These are phyloP conservation scores for Amphipyra berbera DNA, from an alignment of 2,888 invertebrate genomes.

Conservation along the genomic window DNA sequence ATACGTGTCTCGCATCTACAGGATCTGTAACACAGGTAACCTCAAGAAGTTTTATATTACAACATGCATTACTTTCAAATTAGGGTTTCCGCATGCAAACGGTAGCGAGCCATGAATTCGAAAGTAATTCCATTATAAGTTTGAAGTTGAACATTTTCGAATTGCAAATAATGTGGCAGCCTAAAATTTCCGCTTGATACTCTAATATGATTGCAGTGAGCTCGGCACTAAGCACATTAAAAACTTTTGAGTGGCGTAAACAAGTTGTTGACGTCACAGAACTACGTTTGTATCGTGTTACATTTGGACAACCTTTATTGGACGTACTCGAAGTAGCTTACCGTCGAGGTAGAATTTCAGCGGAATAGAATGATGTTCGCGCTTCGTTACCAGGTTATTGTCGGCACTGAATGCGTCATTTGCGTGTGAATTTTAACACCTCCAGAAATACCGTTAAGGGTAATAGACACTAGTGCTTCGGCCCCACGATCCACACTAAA, in stretches of 20 bases:
- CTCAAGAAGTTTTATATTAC: conserved; percentile 54
- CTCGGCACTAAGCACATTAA: conserved; percentile 72
- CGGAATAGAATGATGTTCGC: conserved; percentile 42
- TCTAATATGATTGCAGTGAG: conserved; percentile 80
- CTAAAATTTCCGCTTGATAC: conserved; percentile 76
- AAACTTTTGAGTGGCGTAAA: conserved; percentile 80
- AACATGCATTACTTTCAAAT: conserved; percentile 67
- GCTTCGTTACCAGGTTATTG: conserved; percentile 41
- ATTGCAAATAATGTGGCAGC: conserved; percentile 77
- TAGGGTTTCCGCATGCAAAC: conserved; percentile 69
- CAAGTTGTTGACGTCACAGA: conserved; percentile 60
- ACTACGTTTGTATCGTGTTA: conserved; percentile 13
- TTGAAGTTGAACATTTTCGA: conserved; percentile 75
- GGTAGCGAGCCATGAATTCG: conserved; percentile 76
- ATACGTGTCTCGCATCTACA: conserved; percentile 37
- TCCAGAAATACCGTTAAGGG: conserved; percentile 28
- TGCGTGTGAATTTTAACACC: conserved; percentile 53
- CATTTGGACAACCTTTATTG: conserved; percentile 13
- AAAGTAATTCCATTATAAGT: conserved; percentile 87
- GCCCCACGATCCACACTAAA: conserved; percentile 19
- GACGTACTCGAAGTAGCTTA: conserved; percentile 4
- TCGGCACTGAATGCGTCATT: conserved; percentile 51
- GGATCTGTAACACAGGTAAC: conserved; percentile 29
- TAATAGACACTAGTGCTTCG: conserved; percentile 27
- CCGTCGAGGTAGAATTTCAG: conserved; percentile 20